Evolutionary conservation across 2,113 vertebrate species (phyloP), one percentile per base, ranked within the genome.

Genomic region (Fregata magnificens): DNA sequence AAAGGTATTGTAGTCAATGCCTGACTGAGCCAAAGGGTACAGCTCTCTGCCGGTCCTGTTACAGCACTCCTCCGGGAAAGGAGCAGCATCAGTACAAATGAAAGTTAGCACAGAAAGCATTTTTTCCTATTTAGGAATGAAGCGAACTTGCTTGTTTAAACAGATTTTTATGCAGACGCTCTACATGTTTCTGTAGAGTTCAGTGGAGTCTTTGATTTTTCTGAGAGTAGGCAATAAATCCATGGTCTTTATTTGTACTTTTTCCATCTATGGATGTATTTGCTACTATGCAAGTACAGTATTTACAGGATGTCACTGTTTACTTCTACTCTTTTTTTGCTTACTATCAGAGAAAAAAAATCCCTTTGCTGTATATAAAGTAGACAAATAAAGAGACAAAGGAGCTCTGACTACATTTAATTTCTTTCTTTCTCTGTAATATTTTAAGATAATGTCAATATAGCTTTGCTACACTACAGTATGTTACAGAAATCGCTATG

Each of bases 1-100:
- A 45, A 32, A 45, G 65, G 20, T 20, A 1, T 1, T 12, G 31
- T 1, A 10, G 63, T 3, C 15, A 1, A 2, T 7, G 29, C 24
- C 50, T 13, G 38, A 1, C 9, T 3, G 2, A 45, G 56, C 56
- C 56, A 11, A 20, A 9, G 26, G 26, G 49, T 19, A 5, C 42
- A 9, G 22, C 38, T 24, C n/a, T 14, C 52, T 52, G 53, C n/a
- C 3, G 1, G n/a, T 22, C 58, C 76, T 34, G 11, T 16, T 17
- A 7, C 4, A 3, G 50, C 22, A 4, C 32, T 66, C 40, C 17
- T 40, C 0, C 0, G 6, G 42, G 32, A 59, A 53, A 44, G 45
- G 55, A 77, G 3, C 77, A 14, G 71, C 1, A 0, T 19, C 42
- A 9, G 31, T 13, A 20, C 7, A 28, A 58, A 40, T 49, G 24